Percentiles rank a stretch among this genome's conserved stretches.
phyloP scores from a whole-genome alignment of 2,797 vertebrate genomes.

The Euthynnus affinis region DNA sequence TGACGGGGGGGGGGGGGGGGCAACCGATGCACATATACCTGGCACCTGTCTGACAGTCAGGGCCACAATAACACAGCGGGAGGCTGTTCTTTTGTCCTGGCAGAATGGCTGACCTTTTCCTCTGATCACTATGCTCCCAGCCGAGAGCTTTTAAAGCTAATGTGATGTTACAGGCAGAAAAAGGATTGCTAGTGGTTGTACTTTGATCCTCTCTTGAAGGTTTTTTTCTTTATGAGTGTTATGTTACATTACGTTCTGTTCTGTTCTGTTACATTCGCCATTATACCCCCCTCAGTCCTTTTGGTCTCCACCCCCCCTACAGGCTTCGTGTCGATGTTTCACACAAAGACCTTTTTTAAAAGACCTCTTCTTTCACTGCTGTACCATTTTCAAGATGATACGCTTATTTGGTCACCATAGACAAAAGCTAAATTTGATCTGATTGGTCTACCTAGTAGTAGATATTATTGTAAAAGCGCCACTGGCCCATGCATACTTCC shows the following conservation, averaged over 20 bases:
- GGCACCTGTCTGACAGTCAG: slow-evolving; percentile 27
- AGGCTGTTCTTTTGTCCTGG: slow-evolving; percentile 45
- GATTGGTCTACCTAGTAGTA: slow-evolving; percentile 10
- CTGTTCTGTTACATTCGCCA: slow-evolving; percentile 21
- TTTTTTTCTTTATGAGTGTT: slow-evolving; percentile 2
- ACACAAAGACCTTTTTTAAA: neutral
- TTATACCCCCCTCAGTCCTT: slow-evolving; percentile 5
- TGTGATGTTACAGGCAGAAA: slow-evolving; percentile 45
- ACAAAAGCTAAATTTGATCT: slow-evolving; percentile 7
- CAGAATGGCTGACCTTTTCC: slow-evolving; percentile 68
- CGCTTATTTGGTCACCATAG: neutral
- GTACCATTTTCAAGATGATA: slow-evolving; percentile 11
- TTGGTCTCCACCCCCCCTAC: neutral
- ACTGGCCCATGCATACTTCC: neutral
- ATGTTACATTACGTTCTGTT: slow-evolving; percentile 39
- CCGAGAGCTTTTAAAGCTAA: slow-evolving; percentile 55
- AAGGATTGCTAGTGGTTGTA: slow-evolving; percentile 46
- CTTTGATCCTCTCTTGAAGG: slow-evolving; percentile 39
- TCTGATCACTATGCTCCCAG: slow-evolving; percentile 37
- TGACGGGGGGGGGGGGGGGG: slow-evolving; percentile 22
- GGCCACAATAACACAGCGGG: slow-evolving; percentile 45
- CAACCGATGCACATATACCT: slow-evolving; percentile 4
- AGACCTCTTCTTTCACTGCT: slow-evolving; percentile 2
- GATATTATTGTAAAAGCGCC: slow-evolving; percentile 5
- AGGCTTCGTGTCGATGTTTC: slow-evolving; percentile 4